These are phyloP conservation scores for Ophthalmolycus amberensis DNA, from an alignment of 2,113 vertebrate species.

Conservation along the genomic window DNA sequence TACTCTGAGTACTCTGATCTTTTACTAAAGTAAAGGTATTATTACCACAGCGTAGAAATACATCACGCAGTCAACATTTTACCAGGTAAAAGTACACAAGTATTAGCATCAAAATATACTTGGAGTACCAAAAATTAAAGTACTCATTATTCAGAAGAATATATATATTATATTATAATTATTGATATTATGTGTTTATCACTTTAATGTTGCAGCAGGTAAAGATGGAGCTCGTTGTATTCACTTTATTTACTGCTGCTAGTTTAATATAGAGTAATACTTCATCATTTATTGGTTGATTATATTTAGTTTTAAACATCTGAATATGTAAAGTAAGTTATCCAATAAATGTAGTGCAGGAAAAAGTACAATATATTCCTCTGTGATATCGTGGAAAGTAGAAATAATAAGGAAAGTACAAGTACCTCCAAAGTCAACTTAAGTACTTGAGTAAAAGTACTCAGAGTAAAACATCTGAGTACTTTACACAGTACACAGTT, in stretches of 20 bases:
- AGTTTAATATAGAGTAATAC: no score
- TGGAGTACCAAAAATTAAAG: neutral
- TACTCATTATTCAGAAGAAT: neutral
- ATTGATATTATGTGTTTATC: neutral
- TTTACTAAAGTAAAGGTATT: neutral
- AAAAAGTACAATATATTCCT: neutral
- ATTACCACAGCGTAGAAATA: neutral
- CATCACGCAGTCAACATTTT: no score
- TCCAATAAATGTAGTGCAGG: neutral
- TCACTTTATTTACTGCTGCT: no score
- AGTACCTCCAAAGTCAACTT: neutral
- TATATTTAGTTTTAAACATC: no score
- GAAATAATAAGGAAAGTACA: neutral
- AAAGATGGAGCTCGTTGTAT: no score
- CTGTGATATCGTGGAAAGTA: neutral
- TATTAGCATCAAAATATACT: neutral
- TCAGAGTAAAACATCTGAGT: no score
- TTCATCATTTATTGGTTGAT: neutral
- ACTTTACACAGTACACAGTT: no score
- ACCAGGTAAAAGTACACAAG: no score
- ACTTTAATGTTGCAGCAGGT: no score
- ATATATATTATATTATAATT: neutral
- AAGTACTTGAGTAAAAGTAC: neutral
- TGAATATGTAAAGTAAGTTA: no score
- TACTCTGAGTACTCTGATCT: neutral